Base-by-base conservation (phyloP, 2,888 invertebrate species). In the Volucella inanis region DNA sequence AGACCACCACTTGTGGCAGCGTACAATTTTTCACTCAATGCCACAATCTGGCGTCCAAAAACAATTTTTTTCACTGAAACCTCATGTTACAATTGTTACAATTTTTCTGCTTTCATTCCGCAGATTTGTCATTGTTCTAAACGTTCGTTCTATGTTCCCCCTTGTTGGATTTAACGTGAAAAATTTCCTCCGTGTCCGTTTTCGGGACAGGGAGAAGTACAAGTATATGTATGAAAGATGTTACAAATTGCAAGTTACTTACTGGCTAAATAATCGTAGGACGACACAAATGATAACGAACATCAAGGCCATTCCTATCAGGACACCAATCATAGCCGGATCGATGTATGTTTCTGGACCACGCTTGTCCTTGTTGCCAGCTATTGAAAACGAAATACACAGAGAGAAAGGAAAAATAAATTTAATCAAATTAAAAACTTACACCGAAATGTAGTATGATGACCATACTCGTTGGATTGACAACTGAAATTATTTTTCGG, bases 211-310 rank as follows among this genome's bases (percentile, higher is more conserved):
- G 38, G n/a, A 22, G 55, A 2, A 31, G 39, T 14, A 31, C 10
- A 11, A 43, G 67, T 59, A 55, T 41, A 64, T 1, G 38, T 22
- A 43, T 38, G 18, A 45, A 55, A 61, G 41, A 39, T 41, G 31
- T 31, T 31, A 76, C 8, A 67, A 81, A 55, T 68, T 70, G 45
- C 54, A 79, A 67, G 87, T 89, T 90, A 93, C 94, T 94, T 93
- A 97, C 98, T 96, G 97, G 95, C 97, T 97, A 93, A 98, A 98
- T 89, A 98, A 94, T 90, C 97, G 95, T 84, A 98, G 94, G 62
- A 98, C 98, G 88, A 98, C 96, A 93, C 98, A 98, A 90, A 98
- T 97, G 92, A 97, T 97, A 92, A 98, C 94, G 92, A 98, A 98
- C 98, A 98, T 98, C 88, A 98, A 94, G 87, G 96, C 97, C 96